These are phyloP conservation scores for Knipowitschia caucasica DNA, from an alignment of 2,797 vertebrate species.

Conservation along the genomic window DNA sequence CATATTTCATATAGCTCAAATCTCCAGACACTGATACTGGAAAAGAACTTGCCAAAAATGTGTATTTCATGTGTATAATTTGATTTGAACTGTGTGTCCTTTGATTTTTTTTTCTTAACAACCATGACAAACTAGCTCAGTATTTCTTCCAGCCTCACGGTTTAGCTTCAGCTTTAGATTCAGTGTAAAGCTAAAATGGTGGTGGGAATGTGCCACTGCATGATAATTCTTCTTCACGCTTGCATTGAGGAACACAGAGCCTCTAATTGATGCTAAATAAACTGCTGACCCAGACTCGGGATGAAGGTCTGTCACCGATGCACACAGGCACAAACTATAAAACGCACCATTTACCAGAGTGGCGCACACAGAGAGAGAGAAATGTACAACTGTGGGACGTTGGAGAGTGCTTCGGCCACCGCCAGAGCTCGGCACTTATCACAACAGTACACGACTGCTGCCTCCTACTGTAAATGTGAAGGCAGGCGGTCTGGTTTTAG, in stretches of 20 bases:
- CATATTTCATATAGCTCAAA: too few relatives aligned
- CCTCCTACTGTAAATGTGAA: conserved; percentile 9
- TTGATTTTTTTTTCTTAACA: too few relatives aligned
- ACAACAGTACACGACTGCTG: conserved; percentile 8
- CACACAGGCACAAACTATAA: conserved; percentile 39
- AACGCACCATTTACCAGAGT: conserved; percentile 28
- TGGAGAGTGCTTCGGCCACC: conserved; percentile 18
- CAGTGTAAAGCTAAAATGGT: conserved; percentile 72
- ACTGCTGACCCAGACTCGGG: conserved; percentile 79
- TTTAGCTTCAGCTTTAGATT: too few relatives aligned
- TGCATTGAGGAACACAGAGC: conserved; percentile 88
- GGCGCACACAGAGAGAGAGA: conserved; percentile 9
- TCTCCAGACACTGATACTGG: too few relatives aligned
- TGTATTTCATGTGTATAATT: too few relatives aligned
- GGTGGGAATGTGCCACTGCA: conserved; percentile 90
- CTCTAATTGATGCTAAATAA: conserved; percentile 88
- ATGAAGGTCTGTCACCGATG: conserved; percentile 73
- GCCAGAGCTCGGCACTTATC: conserved; percentile 28
- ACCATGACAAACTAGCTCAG: too few relatives aligned
- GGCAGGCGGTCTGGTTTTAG: not conserved
- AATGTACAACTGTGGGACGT: conserved; percentile 15
- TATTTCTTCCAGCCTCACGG: too few relatives aligned
- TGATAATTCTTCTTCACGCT: conserved; percentile 89
- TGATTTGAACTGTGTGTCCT: too few relatives aligned
- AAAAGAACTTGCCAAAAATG: too few relatives aligned